Evolutionary conservation across 2,797 vertebrate genomes (phyloP).

Genomic region (Microcaecilia unicolor): DNA sequence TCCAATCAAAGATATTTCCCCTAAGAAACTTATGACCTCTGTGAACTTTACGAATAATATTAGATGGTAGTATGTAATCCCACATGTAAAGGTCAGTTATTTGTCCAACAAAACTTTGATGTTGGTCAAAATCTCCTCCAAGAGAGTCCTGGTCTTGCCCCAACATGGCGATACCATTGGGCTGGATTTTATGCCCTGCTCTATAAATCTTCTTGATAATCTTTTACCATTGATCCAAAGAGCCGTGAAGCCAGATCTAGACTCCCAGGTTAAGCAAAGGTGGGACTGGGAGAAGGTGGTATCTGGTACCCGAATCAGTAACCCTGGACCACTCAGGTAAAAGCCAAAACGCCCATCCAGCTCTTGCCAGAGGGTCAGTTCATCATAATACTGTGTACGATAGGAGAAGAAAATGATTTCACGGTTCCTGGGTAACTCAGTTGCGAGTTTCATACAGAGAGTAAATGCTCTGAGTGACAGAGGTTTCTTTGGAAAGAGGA

Average conservation of each 20-base stretch:
- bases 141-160: slow-evolving; percentile 63
- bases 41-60: slow-evolving; percentile 21
- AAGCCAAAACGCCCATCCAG: slow-evolving; percentile 51
- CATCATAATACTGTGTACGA: slow-evolving; percentile 38
- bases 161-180: slow-evolving; percentile 41
- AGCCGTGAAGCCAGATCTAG: background rate
- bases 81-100: slow-evolving; percentile 60
- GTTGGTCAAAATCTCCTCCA: slow-evolving; percentile 42
- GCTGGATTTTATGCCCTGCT: slow-evolving; percentile 44
- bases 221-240: slow-evolving; percentile 51
- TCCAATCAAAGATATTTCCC: slow-evolving; percentile 55
- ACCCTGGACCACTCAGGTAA: slow-evolving; percentile 57
- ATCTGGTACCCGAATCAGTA: slow-evolving; percentile 38
- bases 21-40: slow-evolving; percentile 2
- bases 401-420: slow-evolving; percentile 69
- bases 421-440: slow-evolving; percentile 52
- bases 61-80: slow-evolving; percentile 44
- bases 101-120: slow-evolving; percentile 60
- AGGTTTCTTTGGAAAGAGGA: slow-evolving; percentile 52
- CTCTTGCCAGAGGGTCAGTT: slow-evolving; percentile 13
- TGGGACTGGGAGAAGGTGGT: background rate
- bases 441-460: slow-evolving; percentile 60
- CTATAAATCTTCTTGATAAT: slow-evolving; percentile 58
- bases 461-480: slow-evolving; percentile 57
- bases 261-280: slow-evolving; percentile 5